These are phyloP conservation scores for Caretta caretta DNA, from an alignment of 2,113 vertebrate genomes.

Conservation along the genomic window DNA sequence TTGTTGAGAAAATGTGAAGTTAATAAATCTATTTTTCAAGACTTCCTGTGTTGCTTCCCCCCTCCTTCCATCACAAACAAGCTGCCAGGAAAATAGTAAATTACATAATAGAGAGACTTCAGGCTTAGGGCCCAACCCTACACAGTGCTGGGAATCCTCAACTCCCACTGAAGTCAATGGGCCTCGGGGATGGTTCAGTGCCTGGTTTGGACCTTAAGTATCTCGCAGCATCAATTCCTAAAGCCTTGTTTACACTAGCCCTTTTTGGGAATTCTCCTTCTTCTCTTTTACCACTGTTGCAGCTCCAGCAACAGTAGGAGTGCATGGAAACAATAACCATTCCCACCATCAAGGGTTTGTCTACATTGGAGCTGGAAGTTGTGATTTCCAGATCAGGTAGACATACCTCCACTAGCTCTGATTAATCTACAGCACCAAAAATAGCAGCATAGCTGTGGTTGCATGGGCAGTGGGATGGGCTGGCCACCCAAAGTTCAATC, in stretches of 20 bases:
- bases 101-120: not conserved
- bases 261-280: not conserved
- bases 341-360: not conserved
- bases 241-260: not conserved
- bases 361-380: not conserved
- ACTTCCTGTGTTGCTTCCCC: constrained; percentile 5
- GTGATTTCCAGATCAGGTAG: not conserved
- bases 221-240: not conserved
- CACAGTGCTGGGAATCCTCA: not conserved
- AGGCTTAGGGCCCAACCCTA: not conserved
- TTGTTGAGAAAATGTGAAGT: constrained; percentile 50
- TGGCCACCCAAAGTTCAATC: not conserved
- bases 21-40: constrained; percentile 25
- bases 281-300: not conserved
- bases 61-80: not conserved
- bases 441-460: not conserved
- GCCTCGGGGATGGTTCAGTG: not conserved
- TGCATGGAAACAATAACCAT: not conserved
- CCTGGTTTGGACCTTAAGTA: not conserved
- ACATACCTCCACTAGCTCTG: not conserved
- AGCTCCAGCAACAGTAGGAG: not conserved
- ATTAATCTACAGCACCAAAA: not conserved
- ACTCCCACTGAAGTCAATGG: not conserved
- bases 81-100: constrained; percentile 1
- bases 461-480: not conserved